Evolutionary conservation across 2,888 invertebrate genomes (phyloP).

Genomic region (Troilus luridus): DNA sequence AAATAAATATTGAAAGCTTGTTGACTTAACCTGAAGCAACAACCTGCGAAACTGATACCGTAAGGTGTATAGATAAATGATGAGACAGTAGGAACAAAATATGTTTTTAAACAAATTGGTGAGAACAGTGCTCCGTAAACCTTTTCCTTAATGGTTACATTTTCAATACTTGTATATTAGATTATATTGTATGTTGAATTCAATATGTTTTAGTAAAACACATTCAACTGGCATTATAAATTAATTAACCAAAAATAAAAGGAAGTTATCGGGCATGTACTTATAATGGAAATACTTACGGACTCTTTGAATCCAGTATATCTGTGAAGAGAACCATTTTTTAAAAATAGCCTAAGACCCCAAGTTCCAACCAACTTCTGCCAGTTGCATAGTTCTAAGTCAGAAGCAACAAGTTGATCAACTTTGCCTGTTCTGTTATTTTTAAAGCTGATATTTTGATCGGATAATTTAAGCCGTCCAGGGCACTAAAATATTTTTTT

Average conservation of each 20-base stretch:
- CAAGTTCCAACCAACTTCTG: conserved; percentile 92
- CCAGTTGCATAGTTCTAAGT: conserved; percentile 93
- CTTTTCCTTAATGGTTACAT: not conserved
- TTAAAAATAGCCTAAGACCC: conserved; percentile 90
- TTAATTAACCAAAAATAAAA: too few relatives aligned
- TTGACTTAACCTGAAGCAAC: too few relatives aligned
- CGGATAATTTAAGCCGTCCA: conserved; percentile 92
- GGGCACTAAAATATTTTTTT: conserved; percentile 77
- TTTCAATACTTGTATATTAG: too few relatives aligned
- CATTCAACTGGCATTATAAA: too few relatives aligned
- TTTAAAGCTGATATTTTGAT: conserved; percentile 91
- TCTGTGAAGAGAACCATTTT: conserved; percentile 90
- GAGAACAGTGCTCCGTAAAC: too few relatives aligned
- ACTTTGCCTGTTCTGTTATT: conserved; percentile 97
- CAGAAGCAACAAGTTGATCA: conserved; percentile 86
- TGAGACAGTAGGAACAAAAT: too few relatives aligned
- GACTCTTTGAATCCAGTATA: conserved; percentile 95
- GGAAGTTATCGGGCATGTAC: not conserved
- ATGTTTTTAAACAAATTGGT: too few relatives aligned
- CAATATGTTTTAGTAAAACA: too few relatives aligned
- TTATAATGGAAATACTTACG: conserved; percentile 70
- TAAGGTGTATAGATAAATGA: too few relatives aligned
- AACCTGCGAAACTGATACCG: too few relatives aligned
- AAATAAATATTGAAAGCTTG: too few relatives aligned
- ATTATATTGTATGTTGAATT: too few relatives aligned